Base-by-base conservation (phyloP, 1,140 invertebrate species). In the Calliphora vicina region DNA sequence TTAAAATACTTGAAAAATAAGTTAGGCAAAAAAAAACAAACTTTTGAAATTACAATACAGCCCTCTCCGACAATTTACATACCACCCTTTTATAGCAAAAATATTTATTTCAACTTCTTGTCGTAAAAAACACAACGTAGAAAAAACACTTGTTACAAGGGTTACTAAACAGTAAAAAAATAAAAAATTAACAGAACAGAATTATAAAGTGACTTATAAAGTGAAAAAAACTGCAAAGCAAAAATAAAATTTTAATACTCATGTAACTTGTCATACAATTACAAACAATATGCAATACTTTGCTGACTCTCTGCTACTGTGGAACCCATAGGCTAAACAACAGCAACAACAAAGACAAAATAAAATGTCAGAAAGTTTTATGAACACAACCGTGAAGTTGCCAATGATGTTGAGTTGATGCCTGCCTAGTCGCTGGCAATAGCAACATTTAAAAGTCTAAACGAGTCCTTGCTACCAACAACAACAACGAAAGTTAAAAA, bases 231-330 rank as follows among this genome's bases (percentile, higher is more conserved):
- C 29, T 35, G 29, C 29, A 35, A 35, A 35, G 29, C 2, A 35
- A 35, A 35, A 35, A 35, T 35, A 35, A 35, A 35, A 35, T 35
- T 35, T 35, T 35, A 67, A 67, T 67, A 67, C 61, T 67, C 61
- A 67, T 67, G 61, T 67, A 67, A 67, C 61, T 67, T 67, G 61
- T 67, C 61, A 67, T 67, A 67, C 61, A 67, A 67, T 67, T 67
- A 67, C 61, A 20, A 67, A 67, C 61, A 67, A 67, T 23, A n/a
- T 67, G 61, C 61, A 23, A 23, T 67, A 67, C 61, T 67, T n/a
- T 20, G n/a, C 4, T 67, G 61, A 23, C 20, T 23, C 57, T 61
- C n/a, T 67, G 23, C 61, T 23, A 67, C 61, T 6, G 61, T 5
- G n/a, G 20, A 67, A 67, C 3, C 61, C 20, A 23, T 67, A 23